phyloP scores from a whole-genome alignment of 2,888 invertebrate species.

The Ormyrus rosae region DNA sequence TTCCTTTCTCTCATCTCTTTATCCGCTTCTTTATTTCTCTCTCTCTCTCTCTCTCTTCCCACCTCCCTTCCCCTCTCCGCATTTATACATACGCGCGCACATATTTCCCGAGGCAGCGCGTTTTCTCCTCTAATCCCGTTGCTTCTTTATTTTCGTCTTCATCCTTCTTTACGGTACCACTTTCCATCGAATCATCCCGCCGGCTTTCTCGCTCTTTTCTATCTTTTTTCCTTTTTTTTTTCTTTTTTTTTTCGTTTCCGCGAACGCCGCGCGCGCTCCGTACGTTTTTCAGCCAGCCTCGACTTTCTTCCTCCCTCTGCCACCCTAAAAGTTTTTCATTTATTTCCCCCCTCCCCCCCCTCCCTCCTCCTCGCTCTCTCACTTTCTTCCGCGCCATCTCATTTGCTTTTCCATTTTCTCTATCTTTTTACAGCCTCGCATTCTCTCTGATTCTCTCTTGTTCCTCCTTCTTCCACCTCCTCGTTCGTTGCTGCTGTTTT shows the following conservation, averaged over 20 bases:
- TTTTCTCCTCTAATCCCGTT: constrained; percentile 35
- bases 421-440: constrained; percentile 48
- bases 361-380: not conserved
- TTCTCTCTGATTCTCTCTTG: not conserved
- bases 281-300: constrained; percentile 42
- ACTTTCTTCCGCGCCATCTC: constrained; percentile 54
- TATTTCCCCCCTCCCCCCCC: constrained; percentile 32
- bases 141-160: constrained; percentile 50
- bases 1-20: not conserved
- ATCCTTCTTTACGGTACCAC: constrained; percentile 52
- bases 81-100: not conserved
- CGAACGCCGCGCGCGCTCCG: not conserved
- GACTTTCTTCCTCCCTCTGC: constrained; percentile 19
- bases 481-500: constrained; percentile 9
- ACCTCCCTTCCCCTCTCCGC: not conserved
- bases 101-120: constrained; percentile 7
- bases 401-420: constrained; percentile 58
- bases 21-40: not conserved
- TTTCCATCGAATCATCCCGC: constrained; percentile 51
- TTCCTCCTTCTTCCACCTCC: constrained; percentile 2
- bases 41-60: constrained; percentile 13
- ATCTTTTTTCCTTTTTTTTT: constrained; percentile 3
- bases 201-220: not conserved
- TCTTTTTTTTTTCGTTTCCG: constrained; percentile 3
- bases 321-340: constrained; percentile 55